Evolutionary conservation across 2,797 vertebrate species (phyloP).

Genomic region (Microctenopoma lineatum): DNA sequence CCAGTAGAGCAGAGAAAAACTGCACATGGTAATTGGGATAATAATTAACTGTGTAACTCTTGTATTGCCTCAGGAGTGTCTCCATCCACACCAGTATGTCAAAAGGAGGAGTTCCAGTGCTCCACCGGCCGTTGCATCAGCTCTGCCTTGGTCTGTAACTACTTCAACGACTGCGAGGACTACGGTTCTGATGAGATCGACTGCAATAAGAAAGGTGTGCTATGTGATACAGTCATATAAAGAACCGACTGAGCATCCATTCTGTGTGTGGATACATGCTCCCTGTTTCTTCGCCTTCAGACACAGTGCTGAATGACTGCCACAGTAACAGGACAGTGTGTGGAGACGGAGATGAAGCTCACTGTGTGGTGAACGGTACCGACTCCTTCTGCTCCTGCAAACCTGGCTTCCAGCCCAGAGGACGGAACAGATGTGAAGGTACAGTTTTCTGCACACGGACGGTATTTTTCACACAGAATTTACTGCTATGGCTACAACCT

Average conservation of each 20-base stretch:
- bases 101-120: slow-evolving; percentile 92
- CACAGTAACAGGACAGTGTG: slow-evolving; percentile 87
- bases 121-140: slow-evolving; percentile 89
- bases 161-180: slow-evolving; percentile 96
- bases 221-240: background rate
- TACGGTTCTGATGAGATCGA: slow-evolving; percentile 88
- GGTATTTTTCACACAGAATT: background rate
- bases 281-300: slow-evolving; percentile 60
- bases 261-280: background rate
- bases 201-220: slow-evolving; percentile 89
- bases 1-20: background rate
- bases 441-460: slow-evolving; percentile 2
- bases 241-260: background rate
- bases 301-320: slow-evolving; percentile 88
- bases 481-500: background rate
- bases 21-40: background rate
- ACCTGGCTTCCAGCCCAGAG: slow-evolving; percentile 88
- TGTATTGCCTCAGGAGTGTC: slow-evolving; percentile 60
- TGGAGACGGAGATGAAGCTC: slow-evolving; percentile 90
- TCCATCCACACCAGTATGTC: slow-evolving; percentile 75
- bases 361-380: slow-evolving; percentile 85
- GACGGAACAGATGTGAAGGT: slow-evolving; percentile 91
- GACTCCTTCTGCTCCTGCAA: slow-evolving; percentile 92
- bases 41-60: slow-evolving; percentile 2
- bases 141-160: slow-evolving; percentile 89